These are phyloP conservation scores for Globodera rostochiensis DNA, from an alignment of 1,140 invertebrate species.

Conservation along the genomic window DNA sequence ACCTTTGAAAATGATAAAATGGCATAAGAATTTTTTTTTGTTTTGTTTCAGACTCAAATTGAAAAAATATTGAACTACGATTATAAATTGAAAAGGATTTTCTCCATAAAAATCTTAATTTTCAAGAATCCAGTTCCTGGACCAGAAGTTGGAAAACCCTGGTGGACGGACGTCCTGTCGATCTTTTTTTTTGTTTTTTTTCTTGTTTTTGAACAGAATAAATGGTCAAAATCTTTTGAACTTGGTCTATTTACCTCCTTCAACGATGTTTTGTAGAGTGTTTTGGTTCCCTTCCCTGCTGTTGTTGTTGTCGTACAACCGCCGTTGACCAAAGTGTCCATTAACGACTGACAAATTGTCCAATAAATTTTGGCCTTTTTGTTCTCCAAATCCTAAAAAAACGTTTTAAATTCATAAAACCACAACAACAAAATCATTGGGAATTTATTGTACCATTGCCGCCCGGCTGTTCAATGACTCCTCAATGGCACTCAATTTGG, in stretches of 20 bases:
- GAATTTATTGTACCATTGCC: slow-evolving; percentile 34
- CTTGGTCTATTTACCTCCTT: not conserved
- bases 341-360: slow-evolving; percentile 84
- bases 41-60: no score
- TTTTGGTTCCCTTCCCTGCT: not conserved
- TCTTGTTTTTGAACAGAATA: no score
- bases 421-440: slow-evolving; percentile 13
- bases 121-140: no score
- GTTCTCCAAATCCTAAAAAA: slow-evolving; percentile 77
- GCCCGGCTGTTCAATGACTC: slow-evolving; percentile 79
- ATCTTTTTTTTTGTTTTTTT: no score
- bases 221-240: no score
- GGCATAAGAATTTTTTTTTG: no score
- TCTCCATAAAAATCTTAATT: no score
- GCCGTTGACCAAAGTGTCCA: slow-evolving; percentile 66
- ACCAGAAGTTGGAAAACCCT: no score
- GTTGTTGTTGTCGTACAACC: not conserved
- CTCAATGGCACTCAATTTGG: slow-evolving; percentile 82
- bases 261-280: not conserved
- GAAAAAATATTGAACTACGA: no score
- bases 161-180: no score
- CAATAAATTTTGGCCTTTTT: slow-evolving; percentile 84
- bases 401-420: slow-evolving; percentile 25
- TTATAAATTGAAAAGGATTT: no score
- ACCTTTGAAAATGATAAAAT: no score